Evolutionary conservation across 2,797 vertebrate species (phyloP).

Genomic region (Pampus argenteus): DNA sequence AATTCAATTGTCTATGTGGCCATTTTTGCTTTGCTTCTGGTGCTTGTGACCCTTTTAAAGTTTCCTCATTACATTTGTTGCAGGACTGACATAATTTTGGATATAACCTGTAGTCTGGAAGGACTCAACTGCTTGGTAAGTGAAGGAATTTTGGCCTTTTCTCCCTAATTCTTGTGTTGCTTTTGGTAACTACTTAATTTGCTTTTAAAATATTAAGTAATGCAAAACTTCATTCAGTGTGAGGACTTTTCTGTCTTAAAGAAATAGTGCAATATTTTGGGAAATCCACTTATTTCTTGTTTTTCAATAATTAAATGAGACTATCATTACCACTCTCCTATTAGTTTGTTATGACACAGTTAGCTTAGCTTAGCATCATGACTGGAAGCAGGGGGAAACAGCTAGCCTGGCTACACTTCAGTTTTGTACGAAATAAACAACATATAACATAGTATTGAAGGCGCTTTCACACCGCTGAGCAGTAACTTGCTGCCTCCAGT

Average conservation of each 20-base stretch:
- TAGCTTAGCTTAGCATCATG: no score
- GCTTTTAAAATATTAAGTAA: conserved; percentile 27
- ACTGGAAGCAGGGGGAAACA: no score
- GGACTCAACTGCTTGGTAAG: conserved; percentile 34
- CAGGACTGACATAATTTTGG: conserved; percentile 40
- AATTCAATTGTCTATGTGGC: conserved; percentile 12
- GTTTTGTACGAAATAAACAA: no score
- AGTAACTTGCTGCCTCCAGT: no score
- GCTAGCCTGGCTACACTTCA: no score
- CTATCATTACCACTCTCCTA: neutral
- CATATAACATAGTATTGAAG: no score
- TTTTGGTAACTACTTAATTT: conserved; percentile 34
- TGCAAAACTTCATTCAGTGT: conserved; percentile 17
- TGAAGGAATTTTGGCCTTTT: conserved; percentile 52
- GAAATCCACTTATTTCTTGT: conserved; percentile 7
- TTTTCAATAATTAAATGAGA: neutral
- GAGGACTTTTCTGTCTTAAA: neutral
- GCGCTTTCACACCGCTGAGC: no score
- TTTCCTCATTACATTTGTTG: conserved; percentile 39
- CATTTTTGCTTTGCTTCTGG: conserved; percentile 4
- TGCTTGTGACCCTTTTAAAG: conserved; percentile 6
- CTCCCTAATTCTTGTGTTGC: conserved; percentile 34
- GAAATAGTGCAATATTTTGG: neutral
- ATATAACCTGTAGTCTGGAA: conserved; percentile 33
- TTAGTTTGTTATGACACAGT: neutral